Evolutionary conservation across 1,140 invertebrate genomes (phyloP), one percentile per base, ranked within the genome.

Genomic region (Brachionus asplanchnoidis): DNA sequence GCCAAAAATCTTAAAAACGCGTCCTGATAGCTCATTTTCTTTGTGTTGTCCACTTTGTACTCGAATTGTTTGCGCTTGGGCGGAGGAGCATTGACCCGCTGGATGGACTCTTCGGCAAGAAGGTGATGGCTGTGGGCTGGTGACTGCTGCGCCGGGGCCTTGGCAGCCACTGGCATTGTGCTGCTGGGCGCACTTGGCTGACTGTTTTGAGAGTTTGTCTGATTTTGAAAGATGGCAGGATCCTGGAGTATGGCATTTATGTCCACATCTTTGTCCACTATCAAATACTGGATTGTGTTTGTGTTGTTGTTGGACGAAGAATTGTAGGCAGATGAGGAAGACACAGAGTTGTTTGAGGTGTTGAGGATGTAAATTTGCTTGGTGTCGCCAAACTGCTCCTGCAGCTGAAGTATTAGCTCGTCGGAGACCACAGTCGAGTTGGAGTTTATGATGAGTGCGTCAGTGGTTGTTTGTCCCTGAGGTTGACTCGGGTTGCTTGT

Each of bases 341-440:
- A 60, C 6, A 60, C 79, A 12, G 79, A 82, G 28, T 82, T 82
- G 53, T 82, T 82, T 14, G 73, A 46, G 12, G 73, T 77, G 53
- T 82, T 82, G 2, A 82, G 23, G 44, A 82, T 82, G n/a, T 82
- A 82, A 26, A 82, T 82, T 82, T 82, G 79, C 44, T 82, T 82
- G 32, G 40, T 82, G 42, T 60, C 79, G 6, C 79, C 79, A 20
- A 82, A 82, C 26, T 82, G 79, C 32, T 82, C 53, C 42, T 82
- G 79, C 23, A 82, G 42, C 40, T 82, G 79, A 23, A 82, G 36
- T 28, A 82, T 82, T 1, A 82, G 26, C 36, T 82, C 79, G 53
- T 82, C 79, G 14, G 53, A 65, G 32, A 82, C 79, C 7, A 65
- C 53, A n/a, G 79, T 82, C 4, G 79, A 82, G 42, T 82, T 82